Percentiles rank a stretch among this genome's conserved stretches.
phyloP scores from a whole-genome alignment of 2,888 invertebrate genomes.

The Folsomia candida region DNA sequence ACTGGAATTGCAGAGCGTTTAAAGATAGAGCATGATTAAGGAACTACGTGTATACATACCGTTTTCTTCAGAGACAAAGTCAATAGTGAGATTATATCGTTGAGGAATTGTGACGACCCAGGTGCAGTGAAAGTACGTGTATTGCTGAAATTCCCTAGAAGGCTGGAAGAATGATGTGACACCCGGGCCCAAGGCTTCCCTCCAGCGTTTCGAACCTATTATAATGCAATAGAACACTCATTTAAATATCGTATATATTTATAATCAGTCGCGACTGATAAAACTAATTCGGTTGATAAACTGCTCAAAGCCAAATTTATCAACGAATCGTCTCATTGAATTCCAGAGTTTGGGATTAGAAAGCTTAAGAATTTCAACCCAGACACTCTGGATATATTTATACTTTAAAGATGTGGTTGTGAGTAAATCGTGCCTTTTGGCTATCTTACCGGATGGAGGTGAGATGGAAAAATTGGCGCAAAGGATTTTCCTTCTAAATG shows the following conservation, averaged over 20 bases:
- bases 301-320: no score
- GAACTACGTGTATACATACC: no score
- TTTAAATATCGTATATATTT: no score
- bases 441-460: conserved; percentile 43
- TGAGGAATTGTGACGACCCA: conserved; percentile 45
- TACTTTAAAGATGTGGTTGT: no score
- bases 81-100: conserved; percentile 43
- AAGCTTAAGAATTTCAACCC: not conserved
- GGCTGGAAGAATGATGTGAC: conserved; percentile 21
- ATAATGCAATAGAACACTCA: not conserved
- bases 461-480: conserved; percentile 46
- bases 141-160: conserved; percentile 38
- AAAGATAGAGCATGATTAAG: no score
- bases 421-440: no score
- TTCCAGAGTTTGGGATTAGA: no score
- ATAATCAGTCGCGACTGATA: no score
- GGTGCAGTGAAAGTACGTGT: conserved; percentile 45
- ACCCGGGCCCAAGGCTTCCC: conserved; percentile 42
- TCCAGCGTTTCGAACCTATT: conserved; percentile 46
- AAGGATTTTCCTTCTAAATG: conserved; percentile 42
- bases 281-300: no score
- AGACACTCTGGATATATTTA: no score
- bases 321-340: no score
- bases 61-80: conserved; percentile 48
- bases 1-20: no score